Base-by-base conservation (phyloP, 2,888 invertebrate genomes). In the Anticlea derivata region DNA sequence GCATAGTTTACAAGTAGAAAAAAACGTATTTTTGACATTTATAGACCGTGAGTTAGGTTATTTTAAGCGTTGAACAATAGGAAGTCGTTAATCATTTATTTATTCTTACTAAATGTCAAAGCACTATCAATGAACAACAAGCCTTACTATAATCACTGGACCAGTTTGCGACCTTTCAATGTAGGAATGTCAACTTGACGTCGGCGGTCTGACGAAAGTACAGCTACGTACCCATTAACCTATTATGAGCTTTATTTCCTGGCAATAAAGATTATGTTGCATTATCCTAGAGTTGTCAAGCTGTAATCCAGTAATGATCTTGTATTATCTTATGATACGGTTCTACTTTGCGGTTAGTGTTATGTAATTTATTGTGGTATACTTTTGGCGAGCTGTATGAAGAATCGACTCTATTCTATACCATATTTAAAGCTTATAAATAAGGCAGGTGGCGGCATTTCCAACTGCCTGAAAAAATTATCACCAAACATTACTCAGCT, bases 81-180 rank as follows among this genome's bases (percentile, higher is more conserved):
- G 41, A 41, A 41, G 24, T 31, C 8, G n/a, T 41, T 24, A 31
- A 41, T 31, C 31, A 29, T 27, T 33, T 30, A 17, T 38, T 41
- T 50, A 31, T 30, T 26, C 20, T 10, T 30, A 35, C 44, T 48
- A 53, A 53, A 53, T 53, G 48, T 48, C 53, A 53, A 44, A 43
- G 48, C 34, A 40, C 39, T 45, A 47, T 48, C 53, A 53, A 38
- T 53, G 53, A 40, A 45, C 53, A 47, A 37, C 55, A 24, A 40
- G 60, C 58, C 48, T 47, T 53, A 54, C 58, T 65, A 72, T 77
- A 80, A 80, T 74, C 65, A 58, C 60, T 58, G 69, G 60, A 75
- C 77, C 69, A 77, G 76, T 77, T 76, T 70, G 73, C 77, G 77
- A 77, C 76, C 76, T 77, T 77, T 76, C 74, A 71, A 75, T 75